phyloP scores from a whole-genome alignment of 2,888 invertebrate species.

The Cerceris rybyensis region DNA sequence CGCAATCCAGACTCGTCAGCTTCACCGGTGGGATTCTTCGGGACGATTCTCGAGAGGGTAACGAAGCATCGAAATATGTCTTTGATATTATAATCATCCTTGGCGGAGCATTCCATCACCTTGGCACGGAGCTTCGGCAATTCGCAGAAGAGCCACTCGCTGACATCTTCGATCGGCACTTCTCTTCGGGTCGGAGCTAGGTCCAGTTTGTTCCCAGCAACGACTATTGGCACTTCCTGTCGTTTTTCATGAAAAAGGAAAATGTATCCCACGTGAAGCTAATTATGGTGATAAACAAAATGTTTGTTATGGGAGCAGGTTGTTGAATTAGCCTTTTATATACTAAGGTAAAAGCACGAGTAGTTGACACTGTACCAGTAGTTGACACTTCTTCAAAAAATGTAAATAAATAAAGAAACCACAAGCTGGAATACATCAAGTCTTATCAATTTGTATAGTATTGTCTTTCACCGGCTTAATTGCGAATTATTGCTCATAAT shows the following conservation, averaged over 20 bases:
- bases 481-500: too few relatives aligned
- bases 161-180: conserved; percentile 90
- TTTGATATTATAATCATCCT: conserved; percentile 89
- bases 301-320: too few relatives aligned
- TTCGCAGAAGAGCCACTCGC: conserved; percentile 91
- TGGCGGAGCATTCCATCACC: conserved; percentile 90
- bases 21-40: conserved; percentile 82
- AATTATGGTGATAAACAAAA: too few relatives aligned
- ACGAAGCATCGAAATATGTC: conserved; percentile 92
- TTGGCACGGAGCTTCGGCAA: conserved; percentile 89
- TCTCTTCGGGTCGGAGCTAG: conserved; percentile 87
- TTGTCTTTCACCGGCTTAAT: too few relatives aligned
- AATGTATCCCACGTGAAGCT: too few relatives aligned
- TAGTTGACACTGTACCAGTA: too few relatives aligned
- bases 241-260: background rate
- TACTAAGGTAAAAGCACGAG: too few relatives aligned
- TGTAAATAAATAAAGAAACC: too few relatives aligned
- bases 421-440: too few relatives aligned
- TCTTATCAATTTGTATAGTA: too few relatives aligned
- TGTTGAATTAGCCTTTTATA: too few relatives aligned
- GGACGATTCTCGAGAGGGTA: conserved; percentile 88
- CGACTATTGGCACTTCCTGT: conserved; percentile 92
- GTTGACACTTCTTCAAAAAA: too few relatives aligned
- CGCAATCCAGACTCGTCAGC: conserved; percentile 86
- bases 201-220: conserved; percentile 94